Percentiles rank a stretch among this genome's conserved stretches.
phyloP scores from a whole-genome alignment of 2,888 invertebrate species.

The Lydus trimaculatus region DNA sequence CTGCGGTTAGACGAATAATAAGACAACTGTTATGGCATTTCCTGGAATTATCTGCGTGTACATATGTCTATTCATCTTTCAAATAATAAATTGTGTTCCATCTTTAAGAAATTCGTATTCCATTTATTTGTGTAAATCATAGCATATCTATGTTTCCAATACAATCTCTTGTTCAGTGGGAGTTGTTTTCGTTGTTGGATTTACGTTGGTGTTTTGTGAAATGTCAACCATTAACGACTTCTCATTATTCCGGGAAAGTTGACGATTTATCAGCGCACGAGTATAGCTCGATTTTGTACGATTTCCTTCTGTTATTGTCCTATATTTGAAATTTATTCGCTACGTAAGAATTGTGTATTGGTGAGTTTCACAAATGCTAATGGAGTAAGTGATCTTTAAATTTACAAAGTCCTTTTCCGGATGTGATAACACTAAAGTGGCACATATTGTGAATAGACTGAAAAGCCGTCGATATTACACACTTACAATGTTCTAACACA shows the following conservation, averaged over 20 bases:
- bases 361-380: not conserved
- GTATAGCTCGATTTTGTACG: not conserved
- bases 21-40: not conserved
- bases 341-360: not conserved
- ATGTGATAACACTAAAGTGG: slow-evolving; percentile 47
- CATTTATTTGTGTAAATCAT: not conserved
- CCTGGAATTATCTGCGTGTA: not conserved
- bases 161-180: not conserved
- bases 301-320: not conserved
- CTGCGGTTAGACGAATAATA: slow-evolving; percentile 25
- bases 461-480: slow-evolving; percentile 46
- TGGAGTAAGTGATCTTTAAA: slow-evolving; percentile 41
- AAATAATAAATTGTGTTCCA: too few species aligned
- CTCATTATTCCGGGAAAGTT: not conserved
- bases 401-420: slow-evolving; percentile 47
- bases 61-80: not conserved
- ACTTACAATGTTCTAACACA: slow-evolving; percentile 45
- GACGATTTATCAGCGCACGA: not conserved
- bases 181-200: not conserved
- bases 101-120: not conserved
- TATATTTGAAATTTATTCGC: not conserved
- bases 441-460: slow-evolving; percentile 45
- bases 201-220: slow-evolving; percentile 4
- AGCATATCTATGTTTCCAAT: not conserved
- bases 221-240: not conserved